These are phyloP conservation scores for Avahi laniger DNA, from an alignment of 2,797 vertebrate genomes.

Conservation along the genomic window DNA sequence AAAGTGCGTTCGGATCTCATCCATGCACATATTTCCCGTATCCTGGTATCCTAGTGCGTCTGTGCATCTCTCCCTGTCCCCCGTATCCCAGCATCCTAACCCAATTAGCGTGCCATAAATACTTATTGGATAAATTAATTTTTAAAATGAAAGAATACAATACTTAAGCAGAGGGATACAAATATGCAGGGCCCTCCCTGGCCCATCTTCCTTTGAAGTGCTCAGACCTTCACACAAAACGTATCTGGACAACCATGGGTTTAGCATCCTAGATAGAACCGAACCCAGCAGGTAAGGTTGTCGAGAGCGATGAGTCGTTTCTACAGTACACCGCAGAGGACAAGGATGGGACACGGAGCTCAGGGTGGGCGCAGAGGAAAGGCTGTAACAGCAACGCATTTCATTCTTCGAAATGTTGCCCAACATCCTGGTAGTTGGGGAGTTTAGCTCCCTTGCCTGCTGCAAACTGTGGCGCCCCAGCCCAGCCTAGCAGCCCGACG, in stretches of 20 bases:
- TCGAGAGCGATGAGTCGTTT: slow-evolving; percentile 23
- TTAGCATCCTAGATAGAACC: neutral
- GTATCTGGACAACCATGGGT: neutral
- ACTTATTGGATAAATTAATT: slow-evolving; percentile 39
- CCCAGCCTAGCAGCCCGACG: neutral
- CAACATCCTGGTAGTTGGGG: slow-evolving; percentile 64
- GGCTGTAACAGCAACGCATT: slow-evolving; percentile 46
- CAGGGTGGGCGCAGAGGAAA: slow-evolving; percentile 47
- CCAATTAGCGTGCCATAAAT: neutral
- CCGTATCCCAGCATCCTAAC: neutral
- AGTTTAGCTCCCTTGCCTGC: slow-evolving; percentile 66
- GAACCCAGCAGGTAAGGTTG: neutral
- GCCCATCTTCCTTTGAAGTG: neutral
- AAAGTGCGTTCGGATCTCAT: neutral
- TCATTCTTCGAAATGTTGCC: neutral
- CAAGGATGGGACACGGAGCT: slow-evolving; percentile 41
- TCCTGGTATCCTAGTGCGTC: neutral
- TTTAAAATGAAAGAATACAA: neutral
- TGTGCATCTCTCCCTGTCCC: neutral
- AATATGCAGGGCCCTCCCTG: neutral
- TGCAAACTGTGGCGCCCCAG: slow-evolving; percentile 1
- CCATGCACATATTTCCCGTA: neutral
- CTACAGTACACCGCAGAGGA: slow-evolving; percentile 8
- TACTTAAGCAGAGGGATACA: neutral
- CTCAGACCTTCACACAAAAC: neutral